Percentiles rank a stretch among this genome's conserved stretches.
Conservation (phyloP, 2,888 invertebrate genomes). For the Hirtodrosophila histrioides region DNA sequence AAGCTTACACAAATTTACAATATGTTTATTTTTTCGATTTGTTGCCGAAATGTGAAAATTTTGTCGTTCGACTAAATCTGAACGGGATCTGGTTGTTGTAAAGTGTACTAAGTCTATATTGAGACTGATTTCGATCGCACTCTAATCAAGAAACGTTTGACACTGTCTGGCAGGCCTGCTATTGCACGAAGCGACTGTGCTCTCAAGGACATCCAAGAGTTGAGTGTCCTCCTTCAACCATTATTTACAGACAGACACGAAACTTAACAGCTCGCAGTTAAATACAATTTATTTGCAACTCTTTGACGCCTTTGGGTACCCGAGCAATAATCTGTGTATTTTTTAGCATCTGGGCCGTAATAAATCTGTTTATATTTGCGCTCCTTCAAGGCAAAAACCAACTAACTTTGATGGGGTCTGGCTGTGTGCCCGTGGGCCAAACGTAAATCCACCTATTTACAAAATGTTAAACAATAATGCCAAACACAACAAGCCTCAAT, state of each 20-base stretch:
- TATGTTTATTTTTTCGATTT: slow-evolving; percentile 20
- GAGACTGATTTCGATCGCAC: no score
- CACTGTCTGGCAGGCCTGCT: no score
- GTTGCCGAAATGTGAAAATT: slow-evolving; percentile 63
- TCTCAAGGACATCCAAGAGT: no score
- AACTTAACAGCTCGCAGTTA: no score
- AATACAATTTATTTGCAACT: background rate
- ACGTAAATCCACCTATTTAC: slow-evolving; percentile 60
- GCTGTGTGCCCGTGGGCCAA: slow-evolving; percentile 27
- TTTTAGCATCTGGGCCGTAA: slow-evolving; percentile 4
- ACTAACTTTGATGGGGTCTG: background rate
- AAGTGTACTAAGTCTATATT: no score
- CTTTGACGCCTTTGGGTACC: no score
- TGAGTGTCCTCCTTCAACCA: no score
- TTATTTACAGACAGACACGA: no score
- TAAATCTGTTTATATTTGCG: slow-evolving; percentile 29
- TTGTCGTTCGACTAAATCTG: slow-evolving; percentile 50
- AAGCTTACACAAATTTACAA: slow-evolving; percentile 48
- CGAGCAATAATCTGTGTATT: background rate
- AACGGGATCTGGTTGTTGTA: slow-evolving; percentile 13
- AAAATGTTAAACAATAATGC: slow-evolving; percentile 58
- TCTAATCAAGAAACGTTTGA: no score
- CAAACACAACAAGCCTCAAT: slow-evolving; percentile 6
- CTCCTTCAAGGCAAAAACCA: no score
- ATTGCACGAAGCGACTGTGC: no score